Evolutionary conservation across 2,113 vertebrate genomes (phyloP).

Genomic region (Chrysemys picta): DNA sequence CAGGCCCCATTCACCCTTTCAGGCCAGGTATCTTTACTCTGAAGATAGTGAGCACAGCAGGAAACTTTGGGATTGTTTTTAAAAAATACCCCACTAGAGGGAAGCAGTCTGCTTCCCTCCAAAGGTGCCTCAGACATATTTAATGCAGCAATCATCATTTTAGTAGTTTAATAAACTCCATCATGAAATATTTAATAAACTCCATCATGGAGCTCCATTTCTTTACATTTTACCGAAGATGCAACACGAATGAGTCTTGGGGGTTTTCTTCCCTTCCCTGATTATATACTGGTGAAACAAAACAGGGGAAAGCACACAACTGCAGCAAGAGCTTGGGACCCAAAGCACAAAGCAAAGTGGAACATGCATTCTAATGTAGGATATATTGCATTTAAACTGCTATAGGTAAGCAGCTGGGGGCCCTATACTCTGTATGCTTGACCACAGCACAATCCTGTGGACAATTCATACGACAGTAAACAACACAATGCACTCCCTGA

Average conservation of each 20-base stretch:
- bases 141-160: constrained; percentile 38
- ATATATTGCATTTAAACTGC: neutral
- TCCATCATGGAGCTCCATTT: neutral
- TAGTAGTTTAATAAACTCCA: constrained; percentile 41
- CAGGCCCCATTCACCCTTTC: constrained; percentile 29
- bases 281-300: neutral
- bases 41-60: neutral
- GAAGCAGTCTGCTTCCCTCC: constrained; percentile 41
- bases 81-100: constrained; percentile 2
- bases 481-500: neutral
- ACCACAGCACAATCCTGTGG: neutral
- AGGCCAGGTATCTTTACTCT: neutral
- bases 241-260: constrained; percentile 40
- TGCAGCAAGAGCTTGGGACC: fast-evolving
- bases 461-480: neutral
- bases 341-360: fast-evolving
- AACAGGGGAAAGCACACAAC: neutral
- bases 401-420: neutral
- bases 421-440: fast-evolving
- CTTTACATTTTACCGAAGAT: constrained; percentile 10
- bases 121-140: neutral
- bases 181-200: constrained; percentile 45
- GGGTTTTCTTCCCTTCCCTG: neutral
- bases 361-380: too few relatives aligned
- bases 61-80: neutral